These are phyloP conservation scores for Rhopalosiphum maidis DNA, from an alignment of 1,140 invertebrate species.

Conservation along the genomic window DNA sequence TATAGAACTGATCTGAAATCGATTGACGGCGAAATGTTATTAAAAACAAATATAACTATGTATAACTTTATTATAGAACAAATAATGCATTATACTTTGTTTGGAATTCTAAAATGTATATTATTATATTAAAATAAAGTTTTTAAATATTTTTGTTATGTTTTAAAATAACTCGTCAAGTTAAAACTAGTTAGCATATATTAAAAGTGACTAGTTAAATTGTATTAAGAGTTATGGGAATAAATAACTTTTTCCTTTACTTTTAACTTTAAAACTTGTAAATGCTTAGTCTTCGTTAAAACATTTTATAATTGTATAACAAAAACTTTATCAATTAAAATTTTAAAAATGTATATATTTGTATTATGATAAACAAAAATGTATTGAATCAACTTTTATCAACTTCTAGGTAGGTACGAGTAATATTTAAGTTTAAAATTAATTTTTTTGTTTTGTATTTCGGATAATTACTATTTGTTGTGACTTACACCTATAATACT, in stretches of 20 bases:
- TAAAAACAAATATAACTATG: too few species aligned
- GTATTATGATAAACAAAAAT: background rate
- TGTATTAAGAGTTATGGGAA: slow-evolving; percentile 9
- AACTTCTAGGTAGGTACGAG: background rate
- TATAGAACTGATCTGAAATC: too few species aligned
- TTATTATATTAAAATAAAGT: background rate
- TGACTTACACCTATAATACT: background rate
- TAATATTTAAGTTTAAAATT: background rate
- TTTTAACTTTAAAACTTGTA: background rate
- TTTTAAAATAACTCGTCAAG: background rate
- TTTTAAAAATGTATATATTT: slow-evolving; percentile 2
- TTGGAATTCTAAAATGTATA: background rate
- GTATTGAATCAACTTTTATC: background rate
- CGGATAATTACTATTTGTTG: background rate
- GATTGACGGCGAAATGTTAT: too few species aligned
- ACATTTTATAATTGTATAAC: slow-evolving; percentile 6
- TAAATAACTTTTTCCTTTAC: background rate
- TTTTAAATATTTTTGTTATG: background rate
- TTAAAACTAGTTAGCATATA: background rate
- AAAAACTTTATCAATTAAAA: slow-evolving; percentile 11
- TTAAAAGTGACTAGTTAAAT: slow-evolving; percentile 14
- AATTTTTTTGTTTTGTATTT: background rate
- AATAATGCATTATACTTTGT: background rate
- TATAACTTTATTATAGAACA: background rate
- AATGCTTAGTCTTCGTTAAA: background rate